Conservation (phyloP, 1,140 invertebrate genomes). For the Eriocheir sinensis region DNA sequence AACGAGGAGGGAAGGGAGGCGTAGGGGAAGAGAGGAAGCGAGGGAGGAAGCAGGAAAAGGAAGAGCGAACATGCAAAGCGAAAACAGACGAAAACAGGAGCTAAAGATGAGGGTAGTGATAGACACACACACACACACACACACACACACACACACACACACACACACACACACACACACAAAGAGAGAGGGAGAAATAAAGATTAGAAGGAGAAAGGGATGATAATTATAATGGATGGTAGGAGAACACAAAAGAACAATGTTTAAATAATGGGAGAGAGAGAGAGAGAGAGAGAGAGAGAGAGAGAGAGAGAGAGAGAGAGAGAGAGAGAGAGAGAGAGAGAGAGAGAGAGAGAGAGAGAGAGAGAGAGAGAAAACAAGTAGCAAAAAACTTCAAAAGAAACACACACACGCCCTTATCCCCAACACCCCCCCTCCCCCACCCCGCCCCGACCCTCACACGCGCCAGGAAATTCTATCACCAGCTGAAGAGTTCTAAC, state of each 20-base stretch:
- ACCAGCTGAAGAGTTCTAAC: too few relatives aligned
- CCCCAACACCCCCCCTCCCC: too few relatives aligned
- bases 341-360: slow-evolving; percentile 14
- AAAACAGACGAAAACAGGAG: neutral
- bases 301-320: slow-evolving; percentile 21
- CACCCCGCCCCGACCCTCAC: too few relatives aligned
- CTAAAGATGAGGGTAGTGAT: neutral
- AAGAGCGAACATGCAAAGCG: neutral
- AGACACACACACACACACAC: neutral
- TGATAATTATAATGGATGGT: neutral
- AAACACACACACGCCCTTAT: neutral
- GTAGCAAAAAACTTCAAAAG: neutral
- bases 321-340: neutral
- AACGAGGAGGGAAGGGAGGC: neutral
- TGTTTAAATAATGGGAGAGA: neutral
- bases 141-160: neutral
- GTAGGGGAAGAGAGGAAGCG: neutral
- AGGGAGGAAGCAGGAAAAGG: neutral
- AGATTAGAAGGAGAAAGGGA: neutral
- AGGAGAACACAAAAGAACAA: neutral
- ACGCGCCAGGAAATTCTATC: too few relatives aligned
- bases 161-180: neutral
- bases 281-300: neutral
- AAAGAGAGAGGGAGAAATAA: too few relatives aligned
- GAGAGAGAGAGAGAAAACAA: neutral